Evolutionary conservation across 2,888 invertebrate genomes (phyloP), one percentile per base, ranked within the genome.

Genomic region (Zonitis immaculata): DNA sequence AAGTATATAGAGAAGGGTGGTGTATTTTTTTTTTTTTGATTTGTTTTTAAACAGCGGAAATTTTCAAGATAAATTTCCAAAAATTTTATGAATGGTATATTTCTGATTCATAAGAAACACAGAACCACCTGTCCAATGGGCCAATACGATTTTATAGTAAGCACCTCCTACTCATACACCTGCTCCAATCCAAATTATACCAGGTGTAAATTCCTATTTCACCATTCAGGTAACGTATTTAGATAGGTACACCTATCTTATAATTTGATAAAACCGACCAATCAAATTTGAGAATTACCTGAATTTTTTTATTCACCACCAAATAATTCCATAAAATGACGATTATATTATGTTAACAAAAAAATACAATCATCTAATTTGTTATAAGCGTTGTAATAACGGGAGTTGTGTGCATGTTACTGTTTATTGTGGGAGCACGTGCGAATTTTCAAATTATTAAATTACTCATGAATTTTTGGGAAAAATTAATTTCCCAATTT

Each of bases 161-260:
- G 62, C 60, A 42, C 62, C 64, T 60, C 64, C 65, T 58, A 61
- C 58, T 55, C 44, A 20, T 22, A 25, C 48, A 63, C 64, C 65
- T 66, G 64, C 27, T 49, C 66, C 66, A 66, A 66, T 65, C 49
- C 53, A 3, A 56, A 62, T 44, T 49, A n/a, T 47, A 22, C 47
- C 26, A 56, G 54, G 43, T 52, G 28, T n/a, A 16, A 18, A 62
- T 65, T 62, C n/a, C 1, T n/a, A n/a, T n/a, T n/a, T n/a, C n/a
- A n/a, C n/a, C n/a, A n/a, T n/a, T n/a, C n/a, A n/a, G n/a, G n/a
- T n/a, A n/a, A 25, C n/a, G 6, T 6, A 12, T 45, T 9, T 39
- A 48, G 48, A 42, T 48, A 27, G 42, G 27, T 26, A 22, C 42
- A 48, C 48, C 48, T 48, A 42, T 48, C 39, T 1, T 12, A 6